Base-by-base conservation (phyloP, 2,888 invertebrate genomes). In the Andricus quercusramuli region DNA sequence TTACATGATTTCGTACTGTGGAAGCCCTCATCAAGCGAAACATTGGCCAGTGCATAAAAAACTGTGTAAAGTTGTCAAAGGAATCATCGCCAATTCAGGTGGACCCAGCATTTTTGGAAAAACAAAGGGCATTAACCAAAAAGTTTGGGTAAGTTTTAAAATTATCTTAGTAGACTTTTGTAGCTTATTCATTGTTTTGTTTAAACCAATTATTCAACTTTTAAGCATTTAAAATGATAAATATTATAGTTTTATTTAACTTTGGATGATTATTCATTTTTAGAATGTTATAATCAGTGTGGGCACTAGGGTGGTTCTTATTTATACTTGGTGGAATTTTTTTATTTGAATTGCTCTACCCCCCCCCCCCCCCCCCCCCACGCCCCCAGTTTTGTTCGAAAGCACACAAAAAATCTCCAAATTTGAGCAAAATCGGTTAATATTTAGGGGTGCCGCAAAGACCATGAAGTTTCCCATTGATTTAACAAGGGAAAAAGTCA, bases 1-100 rank as follows among this genome's bases (percentile, higher is more conserved):
- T 81, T 88, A 86, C 80, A 89, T 90, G 89, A 92, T 92, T 74
- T 86, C 89, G n/a, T 93, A 92, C 79, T 93, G 92, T 77, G 83
- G 88, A 15, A 89, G 84, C n/a, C 86, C 90, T 25, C 92, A 93
- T 82, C 92, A 92, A 78, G 90, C 86, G 83, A 80, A 86, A 29
- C 90, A 93, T 79, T 93, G 92, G 91, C 84, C 85, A 9, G 85
- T 85, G 3, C 93, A 93, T 83, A 91, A 89, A 82, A 82, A 87
- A 56, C 82, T 92, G 29, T 93, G 92, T 78, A 86, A 86, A 41
- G 83, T 86, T 29, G 80, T 91, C 32, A 79, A 80, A n/a, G 80
- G 79, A 6, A 82, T 88, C 78, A 66, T 85, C 4, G 79, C 80
- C n/a, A 80, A 83, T 37, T 80, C 83, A 20, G 82, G 82, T 22